phyloP scores from a whole-genome alignment of 2,797 vertebrate species.

The Gymnoscopelus microlampas region DNA sequence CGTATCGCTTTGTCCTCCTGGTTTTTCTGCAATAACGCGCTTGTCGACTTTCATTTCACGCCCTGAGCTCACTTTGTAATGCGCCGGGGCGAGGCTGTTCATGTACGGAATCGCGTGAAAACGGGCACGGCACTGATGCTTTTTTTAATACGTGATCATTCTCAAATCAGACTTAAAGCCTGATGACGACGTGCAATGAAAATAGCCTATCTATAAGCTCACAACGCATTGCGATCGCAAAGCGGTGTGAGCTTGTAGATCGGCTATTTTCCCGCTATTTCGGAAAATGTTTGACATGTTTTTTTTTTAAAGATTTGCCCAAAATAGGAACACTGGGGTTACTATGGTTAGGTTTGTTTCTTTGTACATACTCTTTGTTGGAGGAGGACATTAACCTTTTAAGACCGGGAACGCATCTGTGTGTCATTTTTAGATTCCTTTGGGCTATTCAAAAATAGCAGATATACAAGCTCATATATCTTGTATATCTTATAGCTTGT shows the following conservation, averaged over 20 bases:
- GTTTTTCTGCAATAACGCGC: slow-evolving; percentile 37
- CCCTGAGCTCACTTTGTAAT: slow-evolving; percentile 49
- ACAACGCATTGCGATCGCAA: too few relatives aligned
- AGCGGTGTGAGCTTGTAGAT: too few relatives aligned
- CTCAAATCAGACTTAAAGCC: slow-evolving; percentile 13
- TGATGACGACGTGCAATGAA: background rate
- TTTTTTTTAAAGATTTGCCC: too few relatives aligned
- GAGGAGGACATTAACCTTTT: slow-evolving; percentile 22
- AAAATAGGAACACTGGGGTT: too few relatives aligned
- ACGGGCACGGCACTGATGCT: slow-evolving; percentile 43
- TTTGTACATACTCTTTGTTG: slow-evolving; percentile 45
- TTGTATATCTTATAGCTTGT: too few relatives aligned
- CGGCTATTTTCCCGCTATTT: too few relatives aligned
- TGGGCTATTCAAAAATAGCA: too few relatives aligned
- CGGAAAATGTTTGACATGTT: too few relatives aligned
- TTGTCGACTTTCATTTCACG: slow-evolving; percentile 58
- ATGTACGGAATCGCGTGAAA: slow-evolving; percentile 25
- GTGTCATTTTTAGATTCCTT: too few relatives aligned
- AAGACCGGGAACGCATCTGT: too few relatives aligned
- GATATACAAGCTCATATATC: too few relatives aligned
- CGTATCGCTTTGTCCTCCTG: slow-evolving; percentile 14
- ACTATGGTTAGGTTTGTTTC: slow-evolving; percentile 13
- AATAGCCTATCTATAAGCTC: too few relatives aligned
- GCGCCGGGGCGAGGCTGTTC: slow-evolving; percentile 35
- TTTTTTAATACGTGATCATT: slow-evolving; percentile 1